A percentile compares a stretch with the other conserved stretches of the same genome.
phyloP scores from a whole-genome alignment of 2,113 vertebrate species.

The Macrotis lagotis region DNA sequence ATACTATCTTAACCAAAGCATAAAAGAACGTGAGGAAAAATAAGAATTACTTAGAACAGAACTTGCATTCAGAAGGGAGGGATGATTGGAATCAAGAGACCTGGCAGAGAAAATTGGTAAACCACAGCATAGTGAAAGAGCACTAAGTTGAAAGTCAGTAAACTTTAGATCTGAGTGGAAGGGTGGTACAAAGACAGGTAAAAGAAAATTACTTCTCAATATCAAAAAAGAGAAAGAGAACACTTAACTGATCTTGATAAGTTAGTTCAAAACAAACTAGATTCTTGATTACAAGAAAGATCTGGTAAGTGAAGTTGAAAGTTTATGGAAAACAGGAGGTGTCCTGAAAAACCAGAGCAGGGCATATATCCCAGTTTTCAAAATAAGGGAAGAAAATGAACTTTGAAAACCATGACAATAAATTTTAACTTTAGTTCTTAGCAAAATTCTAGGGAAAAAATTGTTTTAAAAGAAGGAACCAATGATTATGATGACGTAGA shows the following conservation, averaged over 20 bases:
- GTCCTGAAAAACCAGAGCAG: neutral
- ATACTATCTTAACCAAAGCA: neutral
- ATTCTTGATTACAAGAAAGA: neutral
- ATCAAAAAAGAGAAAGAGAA: neutral
- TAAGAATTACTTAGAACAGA: neutral
- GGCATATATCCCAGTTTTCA: neutral
- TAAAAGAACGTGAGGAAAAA: neutral
- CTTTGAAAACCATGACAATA: neutral
- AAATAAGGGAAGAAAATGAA: neutral
- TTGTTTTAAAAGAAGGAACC: neutral
- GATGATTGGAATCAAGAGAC: neutral
- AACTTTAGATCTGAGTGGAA: neutral
- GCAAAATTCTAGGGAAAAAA: neutral
- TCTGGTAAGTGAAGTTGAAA: neutral
- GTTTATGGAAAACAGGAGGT: neutral
- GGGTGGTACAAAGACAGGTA: neutral
- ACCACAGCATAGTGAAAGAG: neutral
- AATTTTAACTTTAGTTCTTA: neutral
- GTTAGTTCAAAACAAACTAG: neutral
- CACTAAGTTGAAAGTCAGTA: neutral
- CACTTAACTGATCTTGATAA: neutral
- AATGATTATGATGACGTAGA: neutral
- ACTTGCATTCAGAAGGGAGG: neutral
- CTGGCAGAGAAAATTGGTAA: neutral
- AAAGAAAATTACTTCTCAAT: neutral